Evolutionary conservation across 1,140 invertebrate genomes (phyloP).

Genomic region (Lepidurus arcticus): DNA sequence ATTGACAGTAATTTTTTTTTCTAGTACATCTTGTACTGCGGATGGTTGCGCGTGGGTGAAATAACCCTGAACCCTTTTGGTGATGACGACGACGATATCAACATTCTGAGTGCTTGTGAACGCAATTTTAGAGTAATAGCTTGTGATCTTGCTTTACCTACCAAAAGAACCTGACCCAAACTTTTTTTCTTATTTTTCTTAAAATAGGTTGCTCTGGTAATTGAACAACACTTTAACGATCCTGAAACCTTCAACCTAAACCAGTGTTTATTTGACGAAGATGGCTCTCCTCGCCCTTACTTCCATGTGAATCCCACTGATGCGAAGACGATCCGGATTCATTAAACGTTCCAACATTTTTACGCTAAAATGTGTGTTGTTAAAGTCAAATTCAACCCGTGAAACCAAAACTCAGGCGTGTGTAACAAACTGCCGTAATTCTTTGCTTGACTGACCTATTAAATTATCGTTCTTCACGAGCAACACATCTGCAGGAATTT

Average conservation of each 20-base stretch:
- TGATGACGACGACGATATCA: conserved; percentile 1
- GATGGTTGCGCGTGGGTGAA: background rate
- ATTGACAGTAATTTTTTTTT: background rate
- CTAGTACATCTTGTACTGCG: background rate
- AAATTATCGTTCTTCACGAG: no score
- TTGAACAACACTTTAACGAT: background rate
- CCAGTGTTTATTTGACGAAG: background rate
- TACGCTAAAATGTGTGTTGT: no score
- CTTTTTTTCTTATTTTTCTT: background rate
- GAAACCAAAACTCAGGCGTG: no score
- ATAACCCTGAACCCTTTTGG: background rate
- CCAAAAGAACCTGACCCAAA: background rate
- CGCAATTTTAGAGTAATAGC: background rate
- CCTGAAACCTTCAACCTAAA: background rate
- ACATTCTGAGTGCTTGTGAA: background rate
- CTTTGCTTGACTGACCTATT: no score
- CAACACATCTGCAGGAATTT: no score
- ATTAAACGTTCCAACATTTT: no score
- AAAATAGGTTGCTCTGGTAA: background rate
- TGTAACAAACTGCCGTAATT: no score
- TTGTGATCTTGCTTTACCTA: background rate
- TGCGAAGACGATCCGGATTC: no score
- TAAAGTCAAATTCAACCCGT: no score
- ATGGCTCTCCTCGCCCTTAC: background rate
- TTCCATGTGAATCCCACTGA: background rate